A percentile compares a stretch with the other conserved stretches of the same genome.
phyloP scores from a whole-genome alignment of 2,113 vertebrate species.

The Circaetus gallicus region DNA sequence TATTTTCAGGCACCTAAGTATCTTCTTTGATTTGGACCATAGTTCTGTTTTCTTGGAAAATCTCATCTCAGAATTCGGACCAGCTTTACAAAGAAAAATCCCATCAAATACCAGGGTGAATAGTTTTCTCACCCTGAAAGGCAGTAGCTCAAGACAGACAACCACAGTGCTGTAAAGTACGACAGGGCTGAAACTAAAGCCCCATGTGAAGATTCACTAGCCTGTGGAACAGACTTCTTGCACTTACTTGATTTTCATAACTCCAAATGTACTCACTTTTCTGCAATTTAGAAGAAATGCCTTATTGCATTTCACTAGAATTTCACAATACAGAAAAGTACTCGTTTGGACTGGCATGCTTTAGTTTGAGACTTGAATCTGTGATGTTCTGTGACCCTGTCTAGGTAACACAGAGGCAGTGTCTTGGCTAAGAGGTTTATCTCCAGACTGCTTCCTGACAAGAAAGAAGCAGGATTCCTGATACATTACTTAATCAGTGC shows the following conservation, averaged over 20 bases:
- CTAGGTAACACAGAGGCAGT: background rate
- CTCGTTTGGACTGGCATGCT: background rate
- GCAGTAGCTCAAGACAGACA: background rate
- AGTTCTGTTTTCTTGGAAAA: background rate
- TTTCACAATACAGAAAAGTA: background rate
- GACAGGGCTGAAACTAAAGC: background rate
- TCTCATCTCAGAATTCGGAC: background rate
- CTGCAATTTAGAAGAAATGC: background rate
- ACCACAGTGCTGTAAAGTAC: background rate
- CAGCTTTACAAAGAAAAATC: background rate
- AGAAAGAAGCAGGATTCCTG: background rate
- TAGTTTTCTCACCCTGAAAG: background rate
- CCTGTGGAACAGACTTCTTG: background rate
- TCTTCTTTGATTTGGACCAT: background rate
- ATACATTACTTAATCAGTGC: background rate
- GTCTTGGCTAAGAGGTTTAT: background rate
- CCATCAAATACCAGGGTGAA: background rate
- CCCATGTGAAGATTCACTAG: background rate
- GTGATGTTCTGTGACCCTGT: background rate
- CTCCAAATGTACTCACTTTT: background rate
- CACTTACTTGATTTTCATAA: fast-evolving
- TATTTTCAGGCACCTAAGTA: background rate
- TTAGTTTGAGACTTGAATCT: background rate
- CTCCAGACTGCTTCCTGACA: background rate
- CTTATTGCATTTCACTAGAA: background rate